phyloP scores from a whole-genome alignment of 2,797 vertebrate genomes.

The Syncerus caffer region DNA sequence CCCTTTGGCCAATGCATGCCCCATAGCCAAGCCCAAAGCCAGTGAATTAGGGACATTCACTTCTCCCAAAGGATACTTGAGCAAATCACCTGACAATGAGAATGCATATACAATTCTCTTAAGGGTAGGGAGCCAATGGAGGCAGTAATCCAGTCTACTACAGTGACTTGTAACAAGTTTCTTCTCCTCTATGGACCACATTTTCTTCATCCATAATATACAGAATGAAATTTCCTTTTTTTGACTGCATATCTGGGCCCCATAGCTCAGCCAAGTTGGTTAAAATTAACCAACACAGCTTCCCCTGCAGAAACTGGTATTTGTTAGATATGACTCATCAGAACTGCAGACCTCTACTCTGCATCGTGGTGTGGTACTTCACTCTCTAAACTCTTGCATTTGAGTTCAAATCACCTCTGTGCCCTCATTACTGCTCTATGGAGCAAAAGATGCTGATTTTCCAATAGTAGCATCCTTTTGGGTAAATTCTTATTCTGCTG shows the following conservation, averaged over 20 bases:
- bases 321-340: neutral
- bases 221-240: neutral
- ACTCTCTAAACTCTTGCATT: neutral
- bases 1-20: neutral
- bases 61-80: neutral
- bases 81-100: neutral
- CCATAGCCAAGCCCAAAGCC: neutral
- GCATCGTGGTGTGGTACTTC: too few relatives aligned
- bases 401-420: neutral
- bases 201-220: neutral
- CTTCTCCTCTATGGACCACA: neutral
- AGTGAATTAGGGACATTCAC: neutral
- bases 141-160: neutral
- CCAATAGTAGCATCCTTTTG: neutral
- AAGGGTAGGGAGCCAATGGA: neutral
- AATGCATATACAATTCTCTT: neutral
- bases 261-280: neutral
- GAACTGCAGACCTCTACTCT: too few relatives aligned
- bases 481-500: neutral
- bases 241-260: too few relatives aligned
- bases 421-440: neutral
- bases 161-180: neutral
- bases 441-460: neutral
- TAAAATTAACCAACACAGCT: neutral
- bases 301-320: neutral